Conservation (phyloP, 2,797 vertebrate species). For the Graptemys geographica region DNA sequence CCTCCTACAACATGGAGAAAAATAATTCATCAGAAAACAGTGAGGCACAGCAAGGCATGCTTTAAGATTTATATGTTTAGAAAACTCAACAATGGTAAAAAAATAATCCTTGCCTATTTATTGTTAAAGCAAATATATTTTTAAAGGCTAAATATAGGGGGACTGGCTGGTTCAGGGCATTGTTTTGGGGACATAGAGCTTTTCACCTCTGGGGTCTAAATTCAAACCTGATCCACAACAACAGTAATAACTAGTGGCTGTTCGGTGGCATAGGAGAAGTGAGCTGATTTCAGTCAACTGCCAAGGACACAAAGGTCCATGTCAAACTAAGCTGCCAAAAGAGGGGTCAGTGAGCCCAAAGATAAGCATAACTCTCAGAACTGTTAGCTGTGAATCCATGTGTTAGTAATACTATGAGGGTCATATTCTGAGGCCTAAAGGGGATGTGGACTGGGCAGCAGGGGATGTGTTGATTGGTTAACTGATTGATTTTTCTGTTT, state of each 20-base stretch:
- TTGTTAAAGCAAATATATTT: background rate
- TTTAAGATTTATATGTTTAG: background rate
- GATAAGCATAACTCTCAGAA: background rate
- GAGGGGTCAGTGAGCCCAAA: background rate
- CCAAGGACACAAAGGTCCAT: background rate
- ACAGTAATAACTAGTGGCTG: background rate
- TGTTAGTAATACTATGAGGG: background rate
- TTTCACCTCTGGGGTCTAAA: background rate
- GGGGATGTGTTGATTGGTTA: background rate
- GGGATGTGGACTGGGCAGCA: background rate
- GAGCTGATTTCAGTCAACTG: background rate
- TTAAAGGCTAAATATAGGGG: background rate
- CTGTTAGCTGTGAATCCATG: background rate
- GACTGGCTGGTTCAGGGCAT: background rate
- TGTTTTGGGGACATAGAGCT: background rate
- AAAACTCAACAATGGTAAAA: fast-evolving
- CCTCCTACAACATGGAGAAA: conserved; percentile 22
- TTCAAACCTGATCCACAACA: background rate
- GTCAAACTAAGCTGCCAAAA: background rate
- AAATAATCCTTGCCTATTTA: fast-evolving
- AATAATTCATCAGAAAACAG: background rate
- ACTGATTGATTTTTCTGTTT: background rate
- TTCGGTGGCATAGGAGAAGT: background rate
- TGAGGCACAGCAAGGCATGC: background rate
- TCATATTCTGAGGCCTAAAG: background rate